A percentile compares a stretch with the other conserved stretches of the same genome.
Evolutionary conservation across 2,113 vertebrate species (phyloP).

Genomic region (Puffinus mauretanicus): DNA sequence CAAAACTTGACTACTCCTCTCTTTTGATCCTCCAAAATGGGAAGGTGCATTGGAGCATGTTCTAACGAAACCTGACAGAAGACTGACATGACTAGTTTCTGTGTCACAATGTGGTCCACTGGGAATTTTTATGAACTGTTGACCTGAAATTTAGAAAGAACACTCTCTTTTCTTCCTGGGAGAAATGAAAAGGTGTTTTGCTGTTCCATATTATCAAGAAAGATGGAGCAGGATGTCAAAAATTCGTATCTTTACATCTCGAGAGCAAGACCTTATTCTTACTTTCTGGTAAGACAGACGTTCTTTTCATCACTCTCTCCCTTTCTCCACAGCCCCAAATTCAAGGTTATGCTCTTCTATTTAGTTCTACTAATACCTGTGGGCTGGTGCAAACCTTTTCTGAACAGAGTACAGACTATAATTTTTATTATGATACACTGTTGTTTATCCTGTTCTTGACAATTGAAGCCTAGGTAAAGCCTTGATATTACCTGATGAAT

Average conservation of each 20-base stretch:
- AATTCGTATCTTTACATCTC: background rate
- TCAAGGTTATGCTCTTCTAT: background rate
- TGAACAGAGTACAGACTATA: background rate
- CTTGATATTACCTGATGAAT: background rate
- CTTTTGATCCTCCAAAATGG: background rate
- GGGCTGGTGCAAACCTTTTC: background rate
- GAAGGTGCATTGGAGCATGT: background rate
- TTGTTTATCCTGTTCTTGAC: background rate
- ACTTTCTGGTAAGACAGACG: background rate
- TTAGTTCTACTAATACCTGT: background rate
- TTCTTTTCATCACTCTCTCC: background rate
- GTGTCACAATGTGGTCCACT: background rate
- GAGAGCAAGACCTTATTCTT: background rate
- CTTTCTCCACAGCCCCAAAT: background rate
- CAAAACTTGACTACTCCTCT: background rate
- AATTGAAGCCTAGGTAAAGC: background rate
- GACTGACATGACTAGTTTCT: background rate
- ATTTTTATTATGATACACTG: background rate
- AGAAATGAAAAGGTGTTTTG: background rate
- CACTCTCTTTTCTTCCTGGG: background rate
- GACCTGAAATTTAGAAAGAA: background rate
- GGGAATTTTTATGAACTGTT: slow-evolving; percentile 13
- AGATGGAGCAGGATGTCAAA: background rate
- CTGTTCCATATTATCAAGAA: background rate
- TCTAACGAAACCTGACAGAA: background rate